These are phyloP conservation scores for Hoplias malabaricus DNA, from an alignment of 2,113 vertebrate genomes.

Conservation along the genomic window DNA sequence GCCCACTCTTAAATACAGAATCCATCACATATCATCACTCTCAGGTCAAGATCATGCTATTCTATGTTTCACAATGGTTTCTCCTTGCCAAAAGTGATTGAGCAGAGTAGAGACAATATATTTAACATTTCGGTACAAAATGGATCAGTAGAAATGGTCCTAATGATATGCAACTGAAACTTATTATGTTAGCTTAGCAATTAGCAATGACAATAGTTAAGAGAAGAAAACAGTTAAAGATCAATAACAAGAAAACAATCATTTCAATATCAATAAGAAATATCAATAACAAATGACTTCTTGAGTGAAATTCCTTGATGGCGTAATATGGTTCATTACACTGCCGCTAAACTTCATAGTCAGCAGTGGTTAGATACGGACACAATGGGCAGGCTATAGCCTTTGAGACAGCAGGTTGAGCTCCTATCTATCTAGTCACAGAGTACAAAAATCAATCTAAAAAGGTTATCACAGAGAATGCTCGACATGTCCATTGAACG, in stretches of 20 bases:
- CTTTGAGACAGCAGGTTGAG: not conserved
- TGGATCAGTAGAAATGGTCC: no score
- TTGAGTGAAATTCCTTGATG: not conserved
- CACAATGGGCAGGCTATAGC: not conserved
- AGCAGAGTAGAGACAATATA: no score
- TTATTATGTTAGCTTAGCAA: no score
- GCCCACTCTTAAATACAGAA: not conserved
- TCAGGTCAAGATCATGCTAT: not conserved
- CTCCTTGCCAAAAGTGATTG: no score
- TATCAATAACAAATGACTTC: not conserved
- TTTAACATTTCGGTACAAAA: no score
- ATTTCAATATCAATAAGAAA: not conserved
- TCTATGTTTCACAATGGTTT: not conserved
- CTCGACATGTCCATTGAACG: no score
- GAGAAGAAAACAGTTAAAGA: no score
- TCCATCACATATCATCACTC: not conserved
- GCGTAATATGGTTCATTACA: not conserved
- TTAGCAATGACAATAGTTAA: no score
- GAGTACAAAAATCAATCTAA: not conserved
- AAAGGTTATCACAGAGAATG: not conserved
- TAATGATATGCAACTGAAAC: no score
- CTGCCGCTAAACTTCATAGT: not conserved
- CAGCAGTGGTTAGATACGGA: not conserved
- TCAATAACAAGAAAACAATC: no score
- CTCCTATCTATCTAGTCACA: not conserved